These are phyloP conservation scores for Smittia sp. DNA, from an alignment of 2,888 invertebrate species.

Conservation along the genomic window DNA sequence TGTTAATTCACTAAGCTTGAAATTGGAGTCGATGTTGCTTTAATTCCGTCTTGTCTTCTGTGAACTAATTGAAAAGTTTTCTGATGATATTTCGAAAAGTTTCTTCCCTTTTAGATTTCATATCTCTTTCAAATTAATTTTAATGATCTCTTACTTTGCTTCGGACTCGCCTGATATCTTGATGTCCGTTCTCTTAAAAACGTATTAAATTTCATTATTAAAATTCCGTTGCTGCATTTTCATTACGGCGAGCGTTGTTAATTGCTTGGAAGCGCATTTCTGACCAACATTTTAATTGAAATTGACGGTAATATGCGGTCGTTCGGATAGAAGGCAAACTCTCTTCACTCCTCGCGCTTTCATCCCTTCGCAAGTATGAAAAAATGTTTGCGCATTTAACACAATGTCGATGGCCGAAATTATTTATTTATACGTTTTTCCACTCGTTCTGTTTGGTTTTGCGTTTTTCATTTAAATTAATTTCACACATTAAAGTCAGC, in stretches of 20 bases:
- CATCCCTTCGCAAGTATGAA: background rate
- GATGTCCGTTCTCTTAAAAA: background rate
- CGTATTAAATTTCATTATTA: background rate
- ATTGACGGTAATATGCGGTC: conserved; percentile 25
- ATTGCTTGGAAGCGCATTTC: background rate
- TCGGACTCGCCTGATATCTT: too few species aligned
- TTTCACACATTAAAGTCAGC: conserved; percentile 30
- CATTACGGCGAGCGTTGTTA: background rate
- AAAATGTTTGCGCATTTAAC: background rate
- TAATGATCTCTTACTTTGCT: conserved; percentile 14
- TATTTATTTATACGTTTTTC: conserved; percentile 32
- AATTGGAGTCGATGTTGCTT: background rate
- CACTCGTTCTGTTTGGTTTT: conserved; percentile 33
- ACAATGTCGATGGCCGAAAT: conserved; percentile 15
- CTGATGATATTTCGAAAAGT: background rate
- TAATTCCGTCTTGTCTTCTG: background rate
- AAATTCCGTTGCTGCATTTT: background rate
- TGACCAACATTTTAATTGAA: background rate
- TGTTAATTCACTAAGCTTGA: conserved; percentile 27
- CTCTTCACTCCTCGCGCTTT: background rate
- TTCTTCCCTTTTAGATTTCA: background rate
- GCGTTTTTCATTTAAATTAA: conserved; percentile 37
- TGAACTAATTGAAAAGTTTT: conserved; percentile 20
- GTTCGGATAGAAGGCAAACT: background rate
- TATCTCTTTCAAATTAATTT: conserved; percentile 21